phyloP scores from a whole-genome alignment of 1,140 invertebrate species.

The Drosophila dunni region DNA sequence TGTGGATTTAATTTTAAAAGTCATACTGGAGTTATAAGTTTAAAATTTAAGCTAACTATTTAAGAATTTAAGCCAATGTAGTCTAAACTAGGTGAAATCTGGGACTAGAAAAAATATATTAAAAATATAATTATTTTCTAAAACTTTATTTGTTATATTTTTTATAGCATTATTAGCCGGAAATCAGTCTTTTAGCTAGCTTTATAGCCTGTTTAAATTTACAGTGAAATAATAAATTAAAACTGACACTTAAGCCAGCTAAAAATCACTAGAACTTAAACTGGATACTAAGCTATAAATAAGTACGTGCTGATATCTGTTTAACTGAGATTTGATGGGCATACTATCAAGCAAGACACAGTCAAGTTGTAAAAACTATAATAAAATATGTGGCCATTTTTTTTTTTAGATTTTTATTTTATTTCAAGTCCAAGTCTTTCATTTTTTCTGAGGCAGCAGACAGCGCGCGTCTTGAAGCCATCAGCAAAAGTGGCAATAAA shows the following conservation, averaged over 20 bases:
- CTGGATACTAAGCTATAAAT: neutral
- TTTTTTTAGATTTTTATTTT: neutral
- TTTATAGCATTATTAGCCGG: no score
- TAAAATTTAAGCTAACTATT: neutral
- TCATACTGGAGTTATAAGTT: neutral
- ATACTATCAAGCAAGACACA: neutral
- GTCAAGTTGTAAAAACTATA: slow-evolving; percentile 8
- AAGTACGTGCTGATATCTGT: slow-evolving; percentile 24
- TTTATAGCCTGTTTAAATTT: no score
- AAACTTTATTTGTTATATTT: no score
- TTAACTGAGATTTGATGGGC: slow-evolving; percentile 12
- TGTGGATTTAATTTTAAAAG: neutral
- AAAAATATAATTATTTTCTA: no score
- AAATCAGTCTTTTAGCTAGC: no score
- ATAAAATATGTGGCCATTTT: slow-evolving; percentile 16
- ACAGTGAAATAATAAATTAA: no score
- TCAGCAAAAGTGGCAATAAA: slow-evolving; percentile 54
- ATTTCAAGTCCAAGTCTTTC: neutral
- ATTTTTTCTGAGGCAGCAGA: neutral
- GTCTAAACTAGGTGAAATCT: no score
- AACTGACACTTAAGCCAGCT: no score
- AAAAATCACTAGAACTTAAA: neutral
- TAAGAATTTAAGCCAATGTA: no score
- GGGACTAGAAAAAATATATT: no score
- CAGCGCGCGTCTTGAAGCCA: slow-evolving; percentile 8